A percentile compares a stretch with the other conserved stretches of the same genome.
These are phyloP conservation scores for Bradypodion ventrale DNA, from an alignment of 2,797 vertebrate species.

Conservation along the genomic window DNA sequence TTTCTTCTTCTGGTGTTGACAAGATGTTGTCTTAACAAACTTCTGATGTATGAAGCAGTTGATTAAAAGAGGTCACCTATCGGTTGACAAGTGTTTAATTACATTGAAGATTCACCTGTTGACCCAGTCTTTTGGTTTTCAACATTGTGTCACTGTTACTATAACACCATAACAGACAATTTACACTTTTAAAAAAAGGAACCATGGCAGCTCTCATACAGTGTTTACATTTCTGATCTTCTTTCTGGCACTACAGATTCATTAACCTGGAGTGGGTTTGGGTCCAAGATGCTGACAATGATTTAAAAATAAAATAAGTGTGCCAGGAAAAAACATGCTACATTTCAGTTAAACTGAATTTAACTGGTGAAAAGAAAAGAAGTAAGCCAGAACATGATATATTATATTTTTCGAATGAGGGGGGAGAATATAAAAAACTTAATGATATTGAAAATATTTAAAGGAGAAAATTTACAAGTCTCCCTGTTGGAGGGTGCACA, in stretches of 20 bases:
- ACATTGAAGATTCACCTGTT: constrained; percentile 6
- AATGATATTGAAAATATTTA: too few relatives aligned
- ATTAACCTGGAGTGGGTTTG: neutral
- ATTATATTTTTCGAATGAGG: too few relatives aligned
- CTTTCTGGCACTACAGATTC: constrained; percentile 2
- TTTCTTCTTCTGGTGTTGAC: neutral
- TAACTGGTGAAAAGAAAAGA: too few relatives aligned
- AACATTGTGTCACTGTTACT: neutral
- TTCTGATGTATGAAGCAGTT: neutral
- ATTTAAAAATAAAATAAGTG: neutral
- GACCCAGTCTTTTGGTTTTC: constrained; percentile 1
- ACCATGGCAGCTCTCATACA: neutral
- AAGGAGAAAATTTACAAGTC: too few relatives aligned
- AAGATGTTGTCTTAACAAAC: neutral
- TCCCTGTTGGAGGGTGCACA: too few relatives aligned
- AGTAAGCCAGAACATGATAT: too few relatives aligned
- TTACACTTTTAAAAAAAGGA: constrained; percentile 12
- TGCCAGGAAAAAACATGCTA: too few relatives aligned
- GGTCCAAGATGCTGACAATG: neutral
- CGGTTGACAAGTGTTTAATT: constrained; percentile 29
- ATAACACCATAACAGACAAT: constrained; percentile 19
- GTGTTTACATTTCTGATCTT: constrained; percentile 4
- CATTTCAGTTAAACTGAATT: neutral
- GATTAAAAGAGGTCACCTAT: constrained; percentile 9
- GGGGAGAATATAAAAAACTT: too few relatives aligned